Conservation (phyloP, 2,888 invertebrate genomes). For the Drosophila prostipennis region DNA sequence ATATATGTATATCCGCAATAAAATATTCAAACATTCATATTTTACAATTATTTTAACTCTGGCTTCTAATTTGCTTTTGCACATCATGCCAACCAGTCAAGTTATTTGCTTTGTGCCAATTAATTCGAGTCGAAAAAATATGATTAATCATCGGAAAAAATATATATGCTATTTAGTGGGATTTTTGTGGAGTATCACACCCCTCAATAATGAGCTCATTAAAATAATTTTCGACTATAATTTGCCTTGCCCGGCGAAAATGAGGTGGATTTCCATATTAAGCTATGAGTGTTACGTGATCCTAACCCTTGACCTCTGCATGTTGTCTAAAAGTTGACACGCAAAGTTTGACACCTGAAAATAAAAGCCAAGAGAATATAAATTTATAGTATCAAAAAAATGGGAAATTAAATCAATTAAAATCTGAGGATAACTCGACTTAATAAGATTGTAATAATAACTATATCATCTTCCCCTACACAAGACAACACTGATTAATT, state of each 20-base stretch:
- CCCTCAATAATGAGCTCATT: conserved; percentile 64
- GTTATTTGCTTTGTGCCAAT: conserved; percentile 17
- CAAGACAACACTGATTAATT: conserved; percentile 5
- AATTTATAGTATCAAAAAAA: too few species aligned
- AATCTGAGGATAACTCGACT: background rate
- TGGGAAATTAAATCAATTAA: background rate
- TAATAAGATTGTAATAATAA: background rate
- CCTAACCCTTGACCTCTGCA: conserved; percentile 41
- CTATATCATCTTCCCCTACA: background rate
- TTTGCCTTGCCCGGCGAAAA: conserved; percentile 22
- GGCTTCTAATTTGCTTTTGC: conserved; percentile 37
- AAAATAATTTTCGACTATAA: conserved; percentile 56
- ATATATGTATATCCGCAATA: conserved; percentile 29
- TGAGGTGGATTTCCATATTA: conserved; percentile 36
- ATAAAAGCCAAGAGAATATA: background rate
- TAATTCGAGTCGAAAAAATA: conserved; percentile 26
- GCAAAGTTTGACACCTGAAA: conserved; percentile 24
- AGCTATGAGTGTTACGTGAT: conserved; percentile 20
- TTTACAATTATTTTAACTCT: conserved; percentile 39
- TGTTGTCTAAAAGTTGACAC: conserved; percentile 24
- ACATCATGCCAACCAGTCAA: conserved; percentile 45
- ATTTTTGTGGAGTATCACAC: conserved; percentile 10
- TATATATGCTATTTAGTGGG: conserved; percentile 1
- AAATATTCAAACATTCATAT: conserved; percentile 25
- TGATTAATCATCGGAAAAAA: conserved; percentile 43